Evolutionary conservation across 2,113 vertebrate species (phyloP).

Genomic region (Nycticryphes semicollaris): DNA sequence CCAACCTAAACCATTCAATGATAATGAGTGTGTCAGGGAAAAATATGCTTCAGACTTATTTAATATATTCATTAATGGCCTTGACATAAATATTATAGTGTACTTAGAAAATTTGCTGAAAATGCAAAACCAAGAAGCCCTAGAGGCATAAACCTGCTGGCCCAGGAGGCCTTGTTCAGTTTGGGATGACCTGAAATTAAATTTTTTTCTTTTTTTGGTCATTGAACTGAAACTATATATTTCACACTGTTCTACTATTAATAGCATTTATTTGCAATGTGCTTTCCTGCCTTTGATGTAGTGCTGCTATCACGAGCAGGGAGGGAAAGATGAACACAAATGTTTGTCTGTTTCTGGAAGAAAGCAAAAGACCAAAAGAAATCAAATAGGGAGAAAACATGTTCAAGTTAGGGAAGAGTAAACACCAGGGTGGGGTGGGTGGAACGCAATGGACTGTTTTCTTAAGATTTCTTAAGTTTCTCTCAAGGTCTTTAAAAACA

Average conservation of each 20-base stretch:
- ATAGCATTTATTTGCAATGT: background rate
- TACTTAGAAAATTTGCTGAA: slow-evolving; percentile 27
- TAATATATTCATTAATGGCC: slow-evolving; percentile 25
- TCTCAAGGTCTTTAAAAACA: background rate
- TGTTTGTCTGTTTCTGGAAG: background rate
- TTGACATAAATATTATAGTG: background rate
- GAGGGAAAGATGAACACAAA: background rate
- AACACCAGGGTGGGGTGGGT: background rate
- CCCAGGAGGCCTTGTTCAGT: background rate
- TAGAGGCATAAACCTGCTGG: slow-evolving; percentile 1
- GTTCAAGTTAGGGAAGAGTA: background rate
- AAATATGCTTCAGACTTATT: background rate
- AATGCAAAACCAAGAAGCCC: background rate
- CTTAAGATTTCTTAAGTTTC: background rate
- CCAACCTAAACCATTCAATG: background rate
- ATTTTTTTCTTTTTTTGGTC: slow-evolving; percentile 17
- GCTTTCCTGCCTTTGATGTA: slow-evolving; percentile 3
- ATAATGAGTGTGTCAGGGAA: background rate
- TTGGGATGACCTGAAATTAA: slow-evolving; percentile 28
- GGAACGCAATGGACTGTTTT: background rate
- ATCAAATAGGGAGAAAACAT: background rate
- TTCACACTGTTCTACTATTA: background rate
- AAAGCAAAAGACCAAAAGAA: background rate
- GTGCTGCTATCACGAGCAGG: background rate
- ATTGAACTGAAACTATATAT: background rate